phyloP scores from a whole-genome alignment of 2,888 invertebrate genomes.

The Nemoura dubitans region DNA sequence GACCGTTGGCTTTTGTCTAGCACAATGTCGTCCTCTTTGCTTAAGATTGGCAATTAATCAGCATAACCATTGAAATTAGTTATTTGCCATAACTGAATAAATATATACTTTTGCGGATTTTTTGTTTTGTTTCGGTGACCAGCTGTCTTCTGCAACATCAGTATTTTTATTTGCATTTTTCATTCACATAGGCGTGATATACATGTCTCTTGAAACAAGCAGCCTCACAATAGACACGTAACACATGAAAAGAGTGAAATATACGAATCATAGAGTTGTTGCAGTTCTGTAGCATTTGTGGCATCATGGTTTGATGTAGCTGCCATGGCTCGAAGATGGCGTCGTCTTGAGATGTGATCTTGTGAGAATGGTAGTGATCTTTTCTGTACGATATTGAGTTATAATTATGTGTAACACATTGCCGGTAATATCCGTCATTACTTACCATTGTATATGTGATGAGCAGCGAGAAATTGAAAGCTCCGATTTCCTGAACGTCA shows the following conservation, averaged over 20 bases:
- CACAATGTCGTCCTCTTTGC: not conserved
- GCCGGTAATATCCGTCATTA: not conserved
- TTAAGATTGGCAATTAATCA: not conserved
- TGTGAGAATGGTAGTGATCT: not conserved
- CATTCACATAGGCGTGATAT: not conserved
- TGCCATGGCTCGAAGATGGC: not conserved
- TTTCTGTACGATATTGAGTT: not conserved
- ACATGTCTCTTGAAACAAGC: not conserved
- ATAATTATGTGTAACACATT: not conserved
- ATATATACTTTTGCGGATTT: not conserved
- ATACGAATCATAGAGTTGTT: not conserved
- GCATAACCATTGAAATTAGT: not conserved
- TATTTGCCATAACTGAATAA: not conserved
- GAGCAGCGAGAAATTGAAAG: not conserved
- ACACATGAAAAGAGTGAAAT: not conserved
- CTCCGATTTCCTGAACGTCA: slow-evolving; percentile 3
- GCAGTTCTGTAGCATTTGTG: not conserved
- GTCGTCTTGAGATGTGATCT: not conserved
- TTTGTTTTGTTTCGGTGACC: not conserved
- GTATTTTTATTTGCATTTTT: not conserved
- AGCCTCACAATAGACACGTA: not conserved
- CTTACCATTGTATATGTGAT: not conserved
- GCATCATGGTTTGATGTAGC: not conserved
- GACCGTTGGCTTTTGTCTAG: not conserved
- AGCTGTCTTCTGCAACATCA: not conserved